Base-by-base conservation (phyloP, 2,797 vertebrate genomes). In the Aldrovandia affinis region DNA sequence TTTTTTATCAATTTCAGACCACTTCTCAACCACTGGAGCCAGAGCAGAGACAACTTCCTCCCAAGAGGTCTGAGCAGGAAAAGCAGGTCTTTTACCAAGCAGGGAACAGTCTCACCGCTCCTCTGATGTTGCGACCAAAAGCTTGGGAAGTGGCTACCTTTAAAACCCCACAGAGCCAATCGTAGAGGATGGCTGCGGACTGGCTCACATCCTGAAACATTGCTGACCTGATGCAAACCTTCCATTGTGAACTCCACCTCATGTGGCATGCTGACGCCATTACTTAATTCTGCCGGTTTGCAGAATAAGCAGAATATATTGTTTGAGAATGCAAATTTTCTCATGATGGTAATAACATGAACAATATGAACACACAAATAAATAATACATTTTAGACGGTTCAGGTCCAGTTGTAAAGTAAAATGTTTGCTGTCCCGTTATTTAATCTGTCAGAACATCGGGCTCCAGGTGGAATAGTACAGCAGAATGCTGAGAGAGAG, bases 1-100 rank as follows among this genome's bases (percentile, higher is more conserved):
- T 93, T 94, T 94, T 94, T 92, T 91, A 94, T 94, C 92, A 92
- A 92, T 89, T 91, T 89, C 90, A 92, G 89, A 91, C 90, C 78
- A 78, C 78, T 55, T 57, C 50, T 36, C 50, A 80, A 80, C 78
- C 33, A 42, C 78, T 55, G 28, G 2, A 55, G 78, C 89, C 84
- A 44, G 90, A 92, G 91, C 90, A 82, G 20, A 85, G 90, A 91
- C 91, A 94, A 92, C 91, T 93, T 93, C 93, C 94, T n/a, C 89
- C 88, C 85, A 70, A 89, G 7, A 57, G 92, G 91, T 92, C 91
- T 89, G 89, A 93, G 92, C 90, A 94, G 89, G 80, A 89, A 89
- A 91, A 44, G 84, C 68, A 0, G 82, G 85, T 83, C 83, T 87
- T 93, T 94, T 93, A n/a, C n/a, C n/a, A n/a, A n/a, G n/a, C n/a